phyloP scores from a whole-genome alignment of 2,888 invertebrate species.

The Ypsolopha sequella region DNA sequence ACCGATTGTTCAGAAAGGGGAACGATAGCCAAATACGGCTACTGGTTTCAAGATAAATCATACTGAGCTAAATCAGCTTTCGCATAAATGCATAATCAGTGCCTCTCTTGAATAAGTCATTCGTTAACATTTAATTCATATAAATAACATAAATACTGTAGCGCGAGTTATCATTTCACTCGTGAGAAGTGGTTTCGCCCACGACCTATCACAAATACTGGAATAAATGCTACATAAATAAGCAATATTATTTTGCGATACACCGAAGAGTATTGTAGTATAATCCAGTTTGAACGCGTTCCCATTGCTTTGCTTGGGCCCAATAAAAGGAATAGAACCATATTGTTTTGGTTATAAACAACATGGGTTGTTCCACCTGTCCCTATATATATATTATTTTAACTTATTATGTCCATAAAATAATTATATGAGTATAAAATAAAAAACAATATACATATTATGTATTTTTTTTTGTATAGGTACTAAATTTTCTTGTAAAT shows the following conservation, averaged over 20 bases:
- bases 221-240: constrained; percentile 42
- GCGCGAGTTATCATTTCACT: constrained; percentile 12
- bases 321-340: neutral
- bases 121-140: constrained; percentile 12
- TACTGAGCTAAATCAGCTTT: constrained; percentile 22
- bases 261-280: constrained; percentile 1
- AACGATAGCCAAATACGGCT: constrained; percentile 40
- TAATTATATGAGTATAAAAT: no score
- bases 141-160: constrained; percentile 8
- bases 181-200: constrained; percentile 33
- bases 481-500: no score
- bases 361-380: no score
- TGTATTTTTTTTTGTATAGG: no score
- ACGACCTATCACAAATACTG: constrained; percentile 29
- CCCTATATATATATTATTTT: no score
- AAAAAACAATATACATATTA: no score
- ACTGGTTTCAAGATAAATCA: constrained; percentile 40
- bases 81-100: constrained; percentile 30
- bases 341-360: neutral
- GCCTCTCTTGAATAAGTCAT: constrained; percentile 16
- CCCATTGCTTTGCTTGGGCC: neutral
- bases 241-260: constrained; percentile 28
- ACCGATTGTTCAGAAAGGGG: constrained; percentile 31
- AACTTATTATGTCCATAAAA: no score
- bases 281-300: neutral